Conservation (phyloP, 1,140 invertebrate genomes). For the Drosophila lini region DNA sequence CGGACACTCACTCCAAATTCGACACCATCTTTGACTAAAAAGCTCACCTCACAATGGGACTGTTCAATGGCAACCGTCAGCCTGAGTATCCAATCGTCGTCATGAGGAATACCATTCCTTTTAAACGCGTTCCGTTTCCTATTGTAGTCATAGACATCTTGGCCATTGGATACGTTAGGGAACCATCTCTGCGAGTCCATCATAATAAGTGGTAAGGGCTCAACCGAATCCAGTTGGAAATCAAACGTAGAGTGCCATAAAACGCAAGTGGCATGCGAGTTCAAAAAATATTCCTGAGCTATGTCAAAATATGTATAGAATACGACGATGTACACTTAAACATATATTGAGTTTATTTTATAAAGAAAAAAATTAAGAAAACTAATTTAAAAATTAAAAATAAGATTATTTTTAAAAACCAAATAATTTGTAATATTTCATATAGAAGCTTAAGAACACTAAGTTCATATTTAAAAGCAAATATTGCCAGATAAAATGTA, state of each 20-base stretch:
- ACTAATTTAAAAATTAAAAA: too few relatives aligned
- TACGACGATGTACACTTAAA: not conserved
- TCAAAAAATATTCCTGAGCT: slow-evolving; percentile 62
- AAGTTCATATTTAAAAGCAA: too few relatives aligned
- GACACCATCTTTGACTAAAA: slow-evolving; percentile 36
- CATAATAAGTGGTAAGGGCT: slow-evolving; percentile 30
- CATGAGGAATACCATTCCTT: slow-evolving; percentile 17
- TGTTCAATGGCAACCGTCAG: slow-evolving; percentile 63
- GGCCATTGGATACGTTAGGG: not conserved
- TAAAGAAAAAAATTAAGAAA: too few relatives aligned
- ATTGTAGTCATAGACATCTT: slow-evolving; percentile 48
- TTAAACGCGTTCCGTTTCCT: slow-evolving; percentile 36
- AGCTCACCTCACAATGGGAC: slow-evolving; percentile 70
- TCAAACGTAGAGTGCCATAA: slow-evolving; percentile 61
- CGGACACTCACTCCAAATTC: slow-evolving; percentile 41
- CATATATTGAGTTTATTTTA: not conserved
- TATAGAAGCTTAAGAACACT: too few relatives aligned
- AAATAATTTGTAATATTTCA: too few relatives aligned
- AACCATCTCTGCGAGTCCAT: slow-evolving; percentile 46
- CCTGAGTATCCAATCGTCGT: slow-evolving; percentile 56
- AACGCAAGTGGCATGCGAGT: slow-evolving; percentile 65
- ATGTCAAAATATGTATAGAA: not conserved
- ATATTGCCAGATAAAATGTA: too few relatives aligned
- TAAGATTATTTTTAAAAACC: too few relatives aligned
- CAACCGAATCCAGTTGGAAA: slow-evolving; percentile 23